Base-by-base conservation (phyloP, 1,140 invertebrate species). In the Bacillus rossius region DNA sequence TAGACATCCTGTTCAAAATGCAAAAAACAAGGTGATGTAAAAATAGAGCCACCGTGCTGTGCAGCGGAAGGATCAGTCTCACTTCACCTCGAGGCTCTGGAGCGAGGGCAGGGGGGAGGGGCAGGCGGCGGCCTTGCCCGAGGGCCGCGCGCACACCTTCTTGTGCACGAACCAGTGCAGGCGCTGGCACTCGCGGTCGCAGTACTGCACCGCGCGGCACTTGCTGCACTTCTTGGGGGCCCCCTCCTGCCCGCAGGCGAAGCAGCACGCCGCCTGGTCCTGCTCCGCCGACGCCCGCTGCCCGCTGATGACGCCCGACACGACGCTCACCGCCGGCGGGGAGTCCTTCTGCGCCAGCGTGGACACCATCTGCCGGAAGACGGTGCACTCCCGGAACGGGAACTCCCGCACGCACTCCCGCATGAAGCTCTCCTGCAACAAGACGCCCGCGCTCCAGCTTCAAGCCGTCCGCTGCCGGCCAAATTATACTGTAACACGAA, bases 141-240 rank as follows among this genome's bases (percentile, higher is more conserved):
- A 52, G 3, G 40, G 19, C 20, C 57, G 34, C 13, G 82, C 78
- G 64, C 89, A 91, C 23, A 80, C 82, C 71, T 95, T 96, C 75
- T 99, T 99, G 73, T 99, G 96, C 62, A 92, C 85, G 65, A 90
- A 88, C 96, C 96, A 99, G 75, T 99, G 95, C 7, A 97, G 74
- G 64, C 92, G 85, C 73, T 99, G 96, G 73, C 97, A 99, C 65
- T 89, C 85, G 61, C 90, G 80, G 71, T 96, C 88, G 76, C 97
- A 99, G 71, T 99, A 99, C 64, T 89, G 84, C 13, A 94, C 91
- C 55, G 84, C 83, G 81, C 96, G 96, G 74, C 96, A 99, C 70
- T 91, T 91, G n/a, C 92, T 88, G 74, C 96, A 99, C 73, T 94
- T 94, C 69, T 96, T 97, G 8, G 83, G 79, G 7, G 92, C 89